Evolutionary conservation across 1,140 invertebrate species (phyloP), one percentile per base, ranked within the genome.

Genomic region (Brachionus angularis): DNA sequence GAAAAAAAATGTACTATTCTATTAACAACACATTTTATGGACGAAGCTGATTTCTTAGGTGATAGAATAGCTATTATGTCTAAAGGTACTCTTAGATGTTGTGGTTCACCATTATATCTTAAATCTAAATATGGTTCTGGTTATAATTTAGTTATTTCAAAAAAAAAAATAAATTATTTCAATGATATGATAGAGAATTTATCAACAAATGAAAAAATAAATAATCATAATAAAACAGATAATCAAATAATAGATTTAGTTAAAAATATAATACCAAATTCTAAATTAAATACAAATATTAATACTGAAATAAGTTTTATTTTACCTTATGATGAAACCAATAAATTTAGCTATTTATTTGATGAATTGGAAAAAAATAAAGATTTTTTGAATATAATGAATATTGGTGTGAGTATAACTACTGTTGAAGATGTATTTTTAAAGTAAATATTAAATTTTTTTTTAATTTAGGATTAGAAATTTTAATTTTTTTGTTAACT

Each of bases 371-470:
- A 91, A 76, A 72, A 75, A 0, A 79, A 84, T 5, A 85, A 85
- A 73, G 76, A 79, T 0, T 74, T 83, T 31, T 77, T 91, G 3
- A 86, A 86, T 0, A 86, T 93, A 46, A 81, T 85, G 18, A 88
- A 87, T 23, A 88, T 89, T 73, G 89, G 90, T 1, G 85, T 90
- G 0, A 88, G 89, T 0, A 84, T 89, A 2, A 89, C 89, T 7
- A 91, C 90, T 0, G 84, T 93, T 75, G 90, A 93, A 78, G 89
- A 92, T 81, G 89, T 93, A 5, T 92, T 92, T 77, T 77, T 92
- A 16, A 55, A 55, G 29, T 34, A 55, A 55, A 55, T 31, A 33
- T 34, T 33, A 16, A 8, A 25, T n/a, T n/a, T n/a, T n/a, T n/a
- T n/a, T n/a, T n/a, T n/a, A n/a, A n/a, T n/a, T n/a, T n/a, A n/a